A percentile compares a stretch with the other conserved stretches of the same genome.
phyloP scores from a whole-genome alignment of 2,113 vertebrate species.

The Burhinus oedicnemus region DNA sequence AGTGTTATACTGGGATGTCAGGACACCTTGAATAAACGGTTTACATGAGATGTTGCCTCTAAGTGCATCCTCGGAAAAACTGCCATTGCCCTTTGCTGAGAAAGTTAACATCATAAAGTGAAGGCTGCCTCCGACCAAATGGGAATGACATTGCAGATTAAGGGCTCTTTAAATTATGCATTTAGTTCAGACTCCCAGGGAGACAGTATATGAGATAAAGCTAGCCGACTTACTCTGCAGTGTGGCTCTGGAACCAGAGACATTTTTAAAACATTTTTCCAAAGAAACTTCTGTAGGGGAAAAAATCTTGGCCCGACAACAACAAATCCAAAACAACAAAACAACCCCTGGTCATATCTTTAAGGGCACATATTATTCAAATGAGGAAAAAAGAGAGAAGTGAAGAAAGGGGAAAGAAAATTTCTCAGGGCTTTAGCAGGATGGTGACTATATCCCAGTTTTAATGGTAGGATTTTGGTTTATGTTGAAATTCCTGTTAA shows the following conservation, averaged over 20 bases:
- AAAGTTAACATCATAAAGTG: constrained; percentile 81
- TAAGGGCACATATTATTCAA: neutral
- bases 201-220: constrained; percentile 66
- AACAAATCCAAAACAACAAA: neutral
- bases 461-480: neutral
- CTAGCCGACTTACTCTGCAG: constrained; percentile 38
- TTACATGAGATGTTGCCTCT: constrained; percentile 55
- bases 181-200: constrained; percentile 76
- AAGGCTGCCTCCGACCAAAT: constrained; percentile 77
- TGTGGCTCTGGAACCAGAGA: neutral
- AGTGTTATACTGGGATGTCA: constrained; percentile 50
- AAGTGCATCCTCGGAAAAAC: constrained; percentile 55
- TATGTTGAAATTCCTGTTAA: neutral
- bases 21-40: constrained; percentile 67
- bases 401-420: neutral
- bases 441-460: neutral
- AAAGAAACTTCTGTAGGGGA: neutral
- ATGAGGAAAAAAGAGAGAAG: neutral
- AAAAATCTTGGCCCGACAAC: neutral
- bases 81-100: constrained; percentile 74
- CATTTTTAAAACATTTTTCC: constrained; percentile 8
- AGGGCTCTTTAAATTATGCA: constrained; percentile 80
- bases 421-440: neutral
- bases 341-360: neutral
- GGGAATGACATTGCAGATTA: constrained; percentile 79